Evolutionary conservation across 2,797 vertebrate species (phyloP).

Genomic region (Rhinichthys osculus): DNA sequence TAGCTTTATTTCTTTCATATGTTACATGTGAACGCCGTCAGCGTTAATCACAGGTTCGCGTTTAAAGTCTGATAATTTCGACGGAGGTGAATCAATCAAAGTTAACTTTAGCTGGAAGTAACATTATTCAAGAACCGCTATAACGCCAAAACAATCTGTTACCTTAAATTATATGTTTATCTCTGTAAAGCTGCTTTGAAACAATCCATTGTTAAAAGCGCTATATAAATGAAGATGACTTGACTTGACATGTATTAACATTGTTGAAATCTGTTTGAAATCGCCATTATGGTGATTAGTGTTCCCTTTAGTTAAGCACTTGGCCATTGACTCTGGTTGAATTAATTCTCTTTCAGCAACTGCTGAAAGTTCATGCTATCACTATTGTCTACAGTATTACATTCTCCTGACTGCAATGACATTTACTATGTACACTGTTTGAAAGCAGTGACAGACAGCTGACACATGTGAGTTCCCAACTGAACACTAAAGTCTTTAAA

Average conservation of each 20-base stretch:
- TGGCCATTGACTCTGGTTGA: too few relatives aligned
- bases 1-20: not conserved
- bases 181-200: too few relatives aligned
- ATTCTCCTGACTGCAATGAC: not conserved
- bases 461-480: not conserved
- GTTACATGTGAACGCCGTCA: not conserved
- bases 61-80: too few relatives aligned
- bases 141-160: too few relatives aligned
- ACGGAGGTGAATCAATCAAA: too few relatives aligned
- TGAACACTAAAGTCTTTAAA: not conserved
- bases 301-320: not conserved
- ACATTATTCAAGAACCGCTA: too few relatives aligned
- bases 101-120: too few relatives aligned
- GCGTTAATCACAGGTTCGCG: too few relatives aligned
- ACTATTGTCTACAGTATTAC: not conserved
- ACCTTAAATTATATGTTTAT: too few relatives aligned
- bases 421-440: not conserved
- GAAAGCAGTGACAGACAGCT: not conserved
- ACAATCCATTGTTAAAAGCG: too few relatives aligned
- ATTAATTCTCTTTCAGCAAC: not conserved
- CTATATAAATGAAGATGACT: too few relatives aligned
- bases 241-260: not conserved
- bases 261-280: not conserved
- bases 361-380: not conserved
- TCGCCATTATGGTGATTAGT: not conserved